Percentiles rank a stretch among this genome's conserved stretches.
Conservation (phyloP, 2,888 invertebrate species). For the Dryobotodes eremita region DNA sequence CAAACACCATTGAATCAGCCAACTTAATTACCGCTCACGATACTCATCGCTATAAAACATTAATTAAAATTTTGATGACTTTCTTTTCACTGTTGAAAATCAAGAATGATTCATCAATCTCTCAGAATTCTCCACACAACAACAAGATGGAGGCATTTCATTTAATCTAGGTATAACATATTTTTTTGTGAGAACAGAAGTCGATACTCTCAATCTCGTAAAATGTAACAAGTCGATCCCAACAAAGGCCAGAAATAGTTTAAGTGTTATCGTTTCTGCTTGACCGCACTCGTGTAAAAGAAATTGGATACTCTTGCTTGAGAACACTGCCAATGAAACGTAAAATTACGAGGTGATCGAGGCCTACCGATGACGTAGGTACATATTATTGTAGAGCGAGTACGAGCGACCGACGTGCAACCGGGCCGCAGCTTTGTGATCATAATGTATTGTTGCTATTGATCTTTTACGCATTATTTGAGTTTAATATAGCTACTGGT, state of each 20-base stretch:
- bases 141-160: slow-evolving; percentile 56
- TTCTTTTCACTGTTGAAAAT: slow-evolving; percentile 73
- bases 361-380: slow-evolving; percentile 76
- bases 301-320: slow-evolving; percentile 87
- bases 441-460: slow-evolving; percentile 80
- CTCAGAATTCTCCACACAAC: slow-evolving; percentile 54
- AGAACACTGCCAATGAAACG: slow-evolving; percentile 86
- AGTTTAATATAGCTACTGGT: slow-evolving; percentile 77
- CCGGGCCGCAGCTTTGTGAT: slow-evolving; percentile 73
- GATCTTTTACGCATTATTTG: slow-evolving; percentile 79
- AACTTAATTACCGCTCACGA: slow-evolving; percentile 75
- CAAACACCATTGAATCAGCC: slow-evolving; percentile 73
- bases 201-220: slow-evolving; percentile 66
- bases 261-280: slow-evolving; percentile 85
- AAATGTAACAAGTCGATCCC: slow-evolving; percentile 72
- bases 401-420: slow-evolving; percentile 66
- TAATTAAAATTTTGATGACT: slow-evolving; percentile 83
- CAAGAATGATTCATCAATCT: slow-evolving; percentile 69
- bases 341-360: slow-evolving; percentile 85
- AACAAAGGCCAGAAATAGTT: slow-evolving; percentile 81
- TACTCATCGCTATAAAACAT: slow-evolving; percentile 77
- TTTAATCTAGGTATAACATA: slow-evolving; percentile 68
- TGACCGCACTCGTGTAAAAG: slow-evolving; percentile 83
- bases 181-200: slow-evolving; percentile 67
- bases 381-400: slow-evolving; percentile 64